Conservation (phyloP, 1,140 invertebrate genomes). For the Eriosoma lanigerum region DNA sequence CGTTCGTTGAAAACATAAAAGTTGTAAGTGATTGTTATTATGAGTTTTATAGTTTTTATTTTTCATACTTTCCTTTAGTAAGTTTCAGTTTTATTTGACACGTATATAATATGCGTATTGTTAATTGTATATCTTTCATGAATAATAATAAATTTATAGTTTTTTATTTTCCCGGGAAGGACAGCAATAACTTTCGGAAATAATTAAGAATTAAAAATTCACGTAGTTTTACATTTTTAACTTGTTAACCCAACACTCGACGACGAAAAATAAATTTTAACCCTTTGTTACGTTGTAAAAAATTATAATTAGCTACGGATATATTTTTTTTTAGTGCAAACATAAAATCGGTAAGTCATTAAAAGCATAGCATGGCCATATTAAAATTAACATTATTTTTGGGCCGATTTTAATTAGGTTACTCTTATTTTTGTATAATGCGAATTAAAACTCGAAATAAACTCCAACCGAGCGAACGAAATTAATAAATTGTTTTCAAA, state of each 20-base stretch:
- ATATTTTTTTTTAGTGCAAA: no score
- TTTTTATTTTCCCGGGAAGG: not conserved
- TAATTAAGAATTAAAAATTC: conserved; percentile 32
- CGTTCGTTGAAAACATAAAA: no score
- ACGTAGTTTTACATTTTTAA: conserved; percentile 16
- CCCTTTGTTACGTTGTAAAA: not conserved
- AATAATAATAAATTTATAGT: not conserved
- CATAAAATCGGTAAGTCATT: not conserved
- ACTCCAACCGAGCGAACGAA: no score
- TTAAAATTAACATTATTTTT: not conserved
- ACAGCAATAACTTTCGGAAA: not conserved
- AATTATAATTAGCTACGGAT: conserved; percentile 8
- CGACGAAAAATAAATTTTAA: not conserved
- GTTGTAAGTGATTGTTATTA: no score
- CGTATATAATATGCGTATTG: not conserved
- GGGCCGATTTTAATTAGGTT: not conserved
- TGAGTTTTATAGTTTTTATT: no score
- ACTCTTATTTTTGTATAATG: not conserved
- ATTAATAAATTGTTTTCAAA: no score
- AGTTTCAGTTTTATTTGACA: no score
- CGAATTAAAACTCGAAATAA: not conserved
- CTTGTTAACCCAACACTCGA: not conserved
- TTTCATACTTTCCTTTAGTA: no score
- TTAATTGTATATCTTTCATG: not conserved
- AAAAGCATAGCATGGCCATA: not conserved